Evolutionary conservation across 2,888 invertebrate species (phyloP).

Genomic region (Amblyjoppa proteus): DNA sequence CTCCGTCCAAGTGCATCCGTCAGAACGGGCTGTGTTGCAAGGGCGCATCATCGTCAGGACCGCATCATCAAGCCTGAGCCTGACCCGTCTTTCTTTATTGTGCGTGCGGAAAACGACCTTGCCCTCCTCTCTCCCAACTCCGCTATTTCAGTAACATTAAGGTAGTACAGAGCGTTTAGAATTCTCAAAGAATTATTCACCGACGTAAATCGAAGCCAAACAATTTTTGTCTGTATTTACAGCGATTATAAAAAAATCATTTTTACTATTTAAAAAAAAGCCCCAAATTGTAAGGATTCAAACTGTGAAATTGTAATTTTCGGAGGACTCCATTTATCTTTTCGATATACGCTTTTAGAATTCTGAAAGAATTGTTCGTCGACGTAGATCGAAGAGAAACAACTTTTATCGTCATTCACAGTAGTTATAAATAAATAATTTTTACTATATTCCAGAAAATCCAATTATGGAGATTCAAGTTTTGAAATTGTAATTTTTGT

Average conservation of each 20-base stretch:
- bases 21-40: conserved; percentile 44
- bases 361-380: not conserved
- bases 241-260: not conserved
- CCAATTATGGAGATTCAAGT: not conserved
- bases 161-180: not conserved
- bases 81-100: conserved; percentile 57
- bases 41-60: conserved; percentile 44
- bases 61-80: conserved; percentile 36
- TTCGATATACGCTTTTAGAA: not conserved
- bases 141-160: conserved; percentile 59
- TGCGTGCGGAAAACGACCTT: conserved; percentile 60
- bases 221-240: not conserved
- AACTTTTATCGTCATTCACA: not conserved
- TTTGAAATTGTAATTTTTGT: no score
- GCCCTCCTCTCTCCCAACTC: conserved; percentile 61
- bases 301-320: no score
- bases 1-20: conserved; percentile 39
- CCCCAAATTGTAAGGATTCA: not conserved
- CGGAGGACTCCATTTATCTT: no score
- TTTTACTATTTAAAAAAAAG: not conserved
- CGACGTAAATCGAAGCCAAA: not conserved
- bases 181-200: not conserved
- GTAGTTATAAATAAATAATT: not conserved
- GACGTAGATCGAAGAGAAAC: not conserved
- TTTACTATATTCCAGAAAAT: not conserved